These are phyloP conservation scores for Callionymus lyra DNA, from an alignment of 2,113 vertebrate genomes.

Conservation along the genomic window DNA sequence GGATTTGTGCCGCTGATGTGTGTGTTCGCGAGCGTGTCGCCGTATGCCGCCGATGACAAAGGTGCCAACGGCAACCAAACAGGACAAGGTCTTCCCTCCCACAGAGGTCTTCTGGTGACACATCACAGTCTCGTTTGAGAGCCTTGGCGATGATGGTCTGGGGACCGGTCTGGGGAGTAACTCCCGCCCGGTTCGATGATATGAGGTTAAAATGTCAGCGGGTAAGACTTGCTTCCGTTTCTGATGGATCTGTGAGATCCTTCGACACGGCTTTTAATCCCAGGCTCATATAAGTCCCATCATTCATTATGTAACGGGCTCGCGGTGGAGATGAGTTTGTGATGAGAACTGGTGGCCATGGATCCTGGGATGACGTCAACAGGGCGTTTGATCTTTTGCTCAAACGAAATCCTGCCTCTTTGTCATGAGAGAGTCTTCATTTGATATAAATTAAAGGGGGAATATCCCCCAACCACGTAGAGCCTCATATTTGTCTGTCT, in stretches of 20 bases:
- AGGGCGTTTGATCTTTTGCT: neutral
- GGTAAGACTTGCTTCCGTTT: neutral
- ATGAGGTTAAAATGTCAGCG: neutral
- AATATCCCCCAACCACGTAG: no score
- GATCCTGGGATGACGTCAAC: neutral
- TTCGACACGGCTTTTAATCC: conserved; percentile 13
- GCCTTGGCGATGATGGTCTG: neutral
- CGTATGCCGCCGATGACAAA: neutral
- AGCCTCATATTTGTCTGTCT: no score
- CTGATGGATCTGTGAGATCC: neutral
- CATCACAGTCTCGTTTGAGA: neutral
- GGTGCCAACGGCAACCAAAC: neutral
- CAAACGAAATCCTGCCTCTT: no score
- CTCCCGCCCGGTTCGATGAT: neutral
- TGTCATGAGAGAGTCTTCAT: no score
- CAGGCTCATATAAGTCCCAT: conserved; percentile 7
- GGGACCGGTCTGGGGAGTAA: neutral
- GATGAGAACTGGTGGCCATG: conserved; percentile 7
- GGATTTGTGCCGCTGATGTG: conserved; percentile 4
- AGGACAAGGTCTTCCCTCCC: neutral
- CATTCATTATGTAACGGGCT: conserved; percentile 16
- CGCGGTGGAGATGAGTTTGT: conserved; percentile 1
- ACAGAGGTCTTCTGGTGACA: neutral
- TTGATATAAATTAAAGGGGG: no score
- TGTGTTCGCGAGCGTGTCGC: neutral